Conservation (phyloP, 1,140 invertebrate genomes). For the Luehdorfia chinensis region DNA sequence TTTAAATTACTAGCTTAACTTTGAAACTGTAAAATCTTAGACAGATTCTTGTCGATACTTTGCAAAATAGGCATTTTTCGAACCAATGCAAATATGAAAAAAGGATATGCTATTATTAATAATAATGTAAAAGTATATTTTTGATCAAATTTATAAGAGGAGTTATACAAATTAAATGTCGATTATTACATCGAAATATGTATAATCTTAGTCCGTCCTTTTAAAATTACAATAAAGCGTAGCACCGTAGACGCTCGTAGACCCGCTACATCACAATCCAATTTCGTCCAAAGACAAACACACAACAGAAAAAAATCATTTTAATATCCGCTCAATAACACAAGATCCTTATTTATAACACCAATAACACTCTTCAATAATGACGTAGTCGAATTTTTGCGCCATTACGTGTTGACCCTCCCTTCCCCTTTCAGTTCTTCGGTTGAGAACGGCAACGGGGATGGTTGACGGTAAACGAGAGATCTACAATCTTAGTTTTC, state of each 20-base stretch:
- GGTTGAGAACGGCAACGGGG: conserved; percentile 18
- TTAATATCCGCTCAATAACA: conserved; percentile 52
- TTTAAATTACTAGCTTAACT: too few relatives aligned
- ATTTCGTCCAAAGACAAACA: conserved; percentile 38
- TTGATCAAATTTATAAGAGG: too few relatives aligned
- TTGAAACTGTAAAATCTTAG: too few relatives aligned
- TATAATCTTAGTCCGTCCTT: too few relatives aligned
- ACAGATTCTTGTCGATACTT: too few relatives aligned
- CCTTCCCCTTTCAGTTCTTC: conserved; percentile 18
- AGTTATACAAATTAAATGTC: too few relatives aligned
- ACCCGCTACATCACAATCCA: conserved; percentile 43
- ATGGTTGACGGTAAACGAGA: conserved; percentile 5
- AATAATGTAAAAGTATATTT: too few relatives aligned
- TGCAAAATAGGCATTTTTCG: too few relatives aligned
- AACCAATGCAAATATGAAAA: too few relatives aligned
- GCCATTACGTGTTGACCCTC: conserved; percentile 38
- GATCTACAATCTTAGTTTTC: conserved; percentile 22
- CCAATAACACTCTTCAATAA: conserved; percentile 67
- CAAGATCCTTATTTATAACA: conserved; percentile 62
- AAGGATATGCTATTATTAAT: too few relatives aligned
- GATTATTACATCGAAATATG: too few relatives aligned
- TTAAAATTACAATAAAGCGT: conserved; percentile 10
- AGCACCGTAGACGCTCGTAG: conserved; percentile 36
- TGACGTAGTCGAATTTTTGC: conserved; percentile 39
- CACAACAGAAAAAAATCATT: conserved; percentile 47